Evolutionary conservation across 2,888 invertebrate genomes (phyloP), one percentile per base, ranked within the genome.

Genomic region (Trimorus sp.): DNA sequence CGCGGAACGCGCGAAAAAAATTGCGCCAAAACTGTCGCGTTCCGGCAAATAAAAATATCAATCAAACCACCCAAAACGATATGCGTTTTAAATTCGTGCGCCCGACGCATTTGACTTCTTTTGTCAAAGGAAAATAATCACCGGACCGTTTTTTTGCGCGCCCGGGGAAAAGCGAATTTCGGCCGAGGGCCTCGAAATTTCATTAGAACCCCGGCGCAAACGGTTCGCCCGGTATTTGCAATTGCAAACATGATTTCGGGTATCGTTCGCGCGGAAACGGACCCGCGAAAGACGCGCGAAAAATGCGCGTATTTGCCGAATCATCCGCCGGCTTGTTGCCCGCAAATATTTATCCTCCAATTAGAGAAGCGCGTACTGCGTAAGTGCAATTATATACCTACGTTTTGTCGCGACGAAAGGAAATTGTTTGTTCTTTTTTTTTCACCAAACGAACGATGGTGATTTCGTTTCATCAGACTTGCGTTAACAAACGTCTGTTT

Each of bases 121-220:
- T 37, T 42, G 36, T 16, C 12, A 37, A 53, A 63, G 37, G 16
- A 62, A 48, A 62, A 56, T 48, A 56, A 73, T 73, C 12, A 56
- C 42, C 26, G 42, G 14, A 56, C 53, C 54, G 40, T 26, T 58
- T 59, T 49, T 8, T 49, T n/a, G n/a, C n/a, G n/a, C n/a, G n/a
- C n/a, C n/a, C n/a, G 40, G 36, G 16, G 48, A 74, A 74, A 74
- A 65, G 58, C 49, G 56, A 58, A 62, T 38, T 11, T 56, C 54
- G 11, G 12, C 8, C 56, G 11, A 12, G 56, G 48, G 26, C 26
- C 26, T 26, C 26, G 58, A 65, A 74, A 74, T 74, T 54, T 65
- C 63, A 74, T 66, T 66, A 65, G 58, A 74, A 74, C 66, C 66
- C 51, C 66, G 40, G 7, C 42, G 26, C 51, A 74, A 66, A 74